Evolutionary conservation across 2,888 invertebrate species (phyloP).

Genomic region (Coenonympha arcania): DNA sequence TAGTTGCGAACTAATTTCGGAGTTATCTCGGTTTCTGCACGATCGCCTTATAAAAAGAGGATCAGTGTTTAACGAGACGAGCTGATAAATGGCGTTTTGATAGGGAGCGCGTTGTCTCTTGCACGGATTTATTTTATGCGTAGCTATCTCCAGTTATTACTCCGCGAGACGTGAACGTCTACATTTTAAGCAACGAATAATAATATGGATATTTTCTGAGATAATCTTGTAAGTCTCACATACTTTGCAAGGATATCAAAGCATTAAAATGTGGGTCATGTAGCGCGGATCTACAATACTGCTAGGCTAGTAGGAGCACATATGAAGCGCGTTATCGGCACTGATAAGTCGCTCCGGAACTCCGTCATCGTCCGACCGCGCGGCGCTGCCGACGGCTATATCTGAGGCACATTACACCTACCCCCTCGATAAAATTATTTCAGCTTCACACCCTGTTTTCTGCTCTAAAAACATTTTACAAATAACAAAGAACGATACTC

Average conservation of each 20-base stretch:
- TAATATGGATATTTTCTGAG: neutral
- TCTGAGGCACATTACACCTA: conserved; percentile 38
- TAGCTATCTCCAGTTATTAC: conserved; percentile 16
- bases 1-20: conserved; percentile 71
- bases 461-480: conserved; percentile 7
- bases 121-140: conserved; percentile 21
- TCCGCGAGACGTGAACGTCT: conserved; percentile 5
- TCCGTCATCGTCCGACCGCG: conserved; percentile 35
- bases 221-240: neutral
- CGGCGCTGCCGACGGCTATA: conserved; percentile 45
- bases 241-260: neutral
- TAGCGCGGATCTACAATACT: conserved; percentile 14
- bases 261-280: conserved; percentile 18
- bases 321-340: conserved; percentile 49
- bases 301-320: conserved; percentile 10
- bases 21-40: conserved; percentile 61
- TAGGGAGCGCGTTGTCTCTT: conserved; percentile 25
- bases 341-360: conserved; percentile 54
- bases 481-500: conserved; percentile 14
- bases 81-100: conserved; percentile 48
- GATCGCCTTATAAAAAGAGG: conserved; percentile 64
- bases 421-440: conserved; percentile 40
- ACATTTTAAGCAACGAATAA: conserved; percentile 9
- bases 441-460: conserved; percentile 41
- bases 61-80: conserved; percentile 46